phyloP scores from a whole-genome alignment of 1,140 invertebrate species.

The Anastrepha ludens region DNA sequence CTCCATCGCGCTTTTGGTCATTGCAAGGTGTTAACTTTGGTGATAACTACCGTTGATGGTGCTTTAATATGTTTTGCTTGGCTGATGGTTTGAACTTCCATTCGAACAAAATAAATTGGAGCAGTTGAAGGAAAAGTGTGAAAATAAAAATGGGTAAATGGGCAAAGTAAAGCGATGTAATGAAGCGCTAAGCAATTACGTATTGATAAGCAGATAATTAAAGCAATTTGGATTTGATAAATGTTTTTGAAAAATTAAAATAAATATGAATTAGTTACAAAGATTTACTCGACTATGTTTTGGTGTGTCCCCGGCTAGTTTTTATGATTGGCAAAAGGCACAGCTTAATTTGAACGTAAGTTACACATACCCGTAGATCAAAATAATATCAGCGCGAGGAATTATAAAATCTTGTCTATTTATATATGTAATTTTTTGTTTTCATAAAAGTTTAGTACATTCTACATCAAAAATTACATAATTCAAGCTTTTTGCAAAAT shows the following conservation, averaged over 20 bases:
- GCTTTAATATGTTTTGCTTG: constrained; percentile 11
- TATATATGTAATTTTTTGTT: too few species aligned
- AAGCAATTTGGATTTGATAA: background rate
- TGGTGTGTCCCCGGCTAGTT: too few species aligned
- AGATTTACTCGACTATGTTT: too few species aligned
- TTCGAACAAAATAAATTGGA: background rate
- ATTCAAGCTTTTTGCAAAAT: too few species aligned
- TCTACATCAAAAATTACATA: too few species aligned
- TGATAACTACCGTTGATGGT: constrained; percentile 15
- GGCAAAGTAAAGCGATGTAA: background rate
- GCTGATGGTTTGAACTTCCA: background rate
- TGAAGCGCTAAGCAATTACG: constrained; percentile 1
- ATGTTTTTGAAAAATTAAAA: background rate
- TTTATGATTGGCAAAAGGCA: too few species aligned
- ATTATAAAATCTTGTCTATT: too few species aligned
- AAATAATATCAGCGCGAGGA: too few species aligned
- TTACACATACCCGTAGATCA: too few species aligned
- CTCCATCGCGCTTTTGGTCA: constrained; percentile 22
- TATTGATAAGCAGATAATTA: background rate
- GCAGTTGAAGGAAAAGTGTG: background rate
- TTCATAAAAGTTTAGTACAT: too few species aligned
- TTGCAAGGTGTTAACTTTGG: constrained; percentile 42
- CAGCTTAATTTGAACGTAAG: too few species aligned
- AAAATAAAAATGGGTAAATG: background rate
- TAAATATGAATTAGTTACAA: background rate